phyloP scores from a whole-genome alignment of 2,888 invertebrate species.

The Oxyteleia sp. region DNA sequence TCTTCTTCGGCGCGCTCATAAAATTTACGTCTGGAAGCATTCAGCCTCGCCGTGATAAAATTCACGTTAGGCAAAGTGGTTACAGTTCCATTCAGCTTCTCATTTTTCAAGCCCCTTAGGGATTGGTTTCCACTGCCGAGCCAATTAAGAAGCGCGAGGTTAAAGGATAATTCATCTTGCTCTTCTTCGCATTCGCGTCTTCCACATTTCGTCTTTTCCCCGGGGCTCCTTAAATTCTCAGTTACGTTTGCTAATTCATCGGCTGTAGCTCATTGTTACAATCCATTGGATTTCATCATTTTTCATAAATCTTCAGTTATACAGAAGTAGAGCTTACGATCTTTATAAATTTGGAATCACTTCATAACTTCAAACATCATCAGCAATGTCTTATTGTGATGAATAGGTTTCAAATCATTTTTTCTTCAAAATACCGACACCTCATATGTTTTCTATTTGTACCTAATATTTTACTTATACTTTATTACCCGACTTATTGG shows the following conservation, averaged over 20 bases:
- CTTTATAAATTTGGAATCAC: too few relatives aligned
- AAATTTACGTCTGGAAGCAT: constrained; percentile 81
- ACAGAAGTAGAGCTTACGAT: neutral
- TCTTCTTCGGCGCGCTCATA: constrained; percentile 76
- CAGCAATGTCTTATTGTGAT: too few relatives aligned
- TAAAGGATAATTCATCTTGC: constrained; percentile 81
- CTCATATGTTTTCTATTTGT: too few relatives aligned
- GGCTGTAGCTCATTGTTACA: constrained; percentile 45
- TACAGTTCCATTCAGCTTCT: constrained; percentile 75
- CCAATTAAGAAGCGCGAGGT: constrained; percentile 82
- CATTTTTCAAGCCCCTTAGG: constrained; percentile 70
- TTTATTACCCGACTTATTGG: too few relatives aligned
- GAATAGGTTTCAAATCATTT: too few relatives aligned
- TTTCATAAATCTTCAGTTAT: constrained; percentile 11
- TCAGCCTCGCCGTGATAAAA: constrained; percentile 79
- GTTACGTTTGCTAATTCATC: constrained; percentile 58
- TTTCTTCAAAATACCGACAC: too few relatives aligned
- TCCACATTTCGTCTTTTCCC: constrained; percentile 57
- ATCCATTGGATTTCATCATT: constrained; percentile 17
- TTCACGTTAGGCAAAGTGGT: constrained; percentile 82
- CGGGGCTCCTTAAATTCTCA: constrained; percentile 61
- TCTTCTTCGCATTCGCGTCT: constrained; percentile 38
- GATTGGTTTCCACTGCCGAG: constrained; percentile 71
- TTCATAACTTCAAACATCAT: too few relatives aligned
- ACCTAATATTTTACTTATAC: too few relatives aligned